These are phyloP conservation scores for Scomber japonicus DNA, from an alignment of 2,113 vertebrate species.

Conservation along the genomic window DNA sequence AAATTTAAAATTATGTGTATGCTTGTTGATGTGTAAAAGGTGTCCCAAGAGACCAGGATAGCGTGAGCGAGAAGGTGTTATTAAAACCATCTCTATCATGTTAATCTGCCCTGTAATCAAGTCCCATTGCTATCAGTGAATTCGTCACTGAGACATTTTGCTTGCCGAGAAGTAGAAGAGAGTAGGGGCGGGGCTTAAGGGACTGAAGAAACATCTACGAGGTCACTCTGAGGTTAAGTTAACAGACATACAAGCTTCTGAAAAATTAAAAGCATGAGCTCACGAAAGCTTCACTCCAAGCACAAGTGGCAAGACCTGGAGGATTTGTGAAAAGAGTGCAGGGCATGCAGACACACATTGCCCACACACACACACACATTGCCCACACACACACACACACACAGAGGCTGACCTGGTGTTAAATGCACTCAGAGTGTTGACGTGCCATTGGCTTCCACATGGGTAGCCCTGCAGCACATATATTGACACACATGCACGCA, in stretches of 20 bases:
- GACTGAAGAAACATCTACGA: slow-evolving; percentile 66
- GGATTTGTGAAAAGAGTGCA: slow-evolving; percentile 52
- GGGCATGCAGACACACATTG: slow-evolving; percentile 18
- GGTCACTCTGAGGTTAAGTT: slow-evolving; percentile 83
- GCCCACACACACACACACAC: slow-evolving; percentile 24
- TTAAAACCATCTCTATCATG: slow-evolving; percentile 35
- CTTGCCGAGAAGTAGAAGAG: slow-evolving; percentile 33
- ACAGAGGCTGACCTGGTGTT: slow-evolving; percentile 41
- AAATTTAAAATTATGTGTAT: slow-evolving; percentile 20
- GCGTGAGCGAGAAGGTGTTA: slow-evolving; percentile 23
- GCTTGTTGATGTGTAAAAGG: slow-evolving; percentile 34
- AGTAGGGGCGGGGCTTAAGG: slow-evolving; percentile 33
- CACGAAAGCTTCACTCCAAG: slow-evolving; percentile 73
- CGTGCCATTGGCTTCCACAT: slow-evolving; percentile 58
- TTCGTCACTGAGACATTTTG: slow-evolving; percentile 62
- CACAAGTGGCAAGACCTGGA: slow-evolving; percentile 65
- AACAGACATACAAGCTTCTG: slow-evolving; percentile 77
- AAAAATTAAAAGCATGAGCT: slow-evolving; percentile 83
- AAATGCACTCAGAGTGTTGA: slow-evolving; percentile 66
- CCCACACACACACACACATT: slow-evolving; percentile 7
- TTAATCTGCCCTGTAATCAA: slow-evolving; percentile 65
- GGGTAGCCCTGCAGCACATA: slow-evolving; percentile 61
- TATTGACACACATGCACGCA: slow-evolving; percentile 47
- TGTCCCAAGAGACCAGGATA: slow-evolving; percentile 19
- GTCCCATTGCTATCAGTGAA: slow-evolving; percentile 50